phyloP scores from a whole-genome alignment of 2,797 vertebrate genomes.

The Artibeus jamaicensis region DNA sequence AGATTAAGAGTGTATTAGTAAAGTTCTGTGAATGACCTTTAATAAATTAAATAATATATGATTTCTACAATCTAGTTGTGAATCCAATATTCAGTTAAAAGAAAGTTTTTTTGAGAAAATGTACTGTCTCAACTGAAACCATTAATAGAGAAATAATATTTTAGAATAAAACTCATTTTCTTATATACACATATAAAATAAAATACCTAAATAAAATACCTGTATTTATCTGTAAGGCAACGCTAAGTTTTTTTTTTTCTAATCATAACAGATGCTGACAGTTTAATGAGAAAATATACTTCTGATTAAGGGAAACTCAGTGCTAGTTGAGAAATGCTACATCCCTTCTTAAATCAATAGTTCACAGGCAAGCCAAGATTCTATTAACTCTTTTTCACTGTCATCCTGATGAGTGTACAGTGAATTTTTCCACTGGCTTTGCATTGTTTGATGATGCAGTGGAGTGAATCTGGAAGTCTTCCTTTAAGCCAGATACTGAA shows the following conservation, averaged over 20 bases:
- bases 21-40: too few species aligned
- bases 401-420: not conserved
- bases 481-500: not conserved
- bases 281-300: not conserved
- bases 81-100: not conserved
- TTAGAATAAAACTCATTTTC: conserved; percentile 2
- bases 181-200: not conserved
- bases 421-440: not conserved
- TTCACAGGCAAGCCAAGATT: not conserved
- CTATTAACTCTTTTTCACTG: not conserved
- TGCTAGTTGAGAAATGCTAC: not conserved
- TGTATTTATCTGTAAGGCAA: not conserved
- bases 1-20: too few species aligned
- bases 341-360: not conserved
- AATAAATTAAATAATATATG: too few species aligned
- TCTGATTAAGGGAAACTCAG: not conserved
- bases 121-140: not conserved
- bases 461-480: not conserved
- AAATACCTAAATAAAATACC: not conserved
- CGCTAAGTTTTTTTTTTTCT: not conserved
- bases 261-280: not conserved
- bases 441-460: not conserved
- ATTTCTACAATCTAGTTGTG: too few species aligned
- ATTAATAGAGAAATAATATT: not conserved
- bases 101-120: not conserved